phyloP scores from a whole-genome alignment of 1,140 invertebrate genomes.

The Camponotus vicinus region DNA sequence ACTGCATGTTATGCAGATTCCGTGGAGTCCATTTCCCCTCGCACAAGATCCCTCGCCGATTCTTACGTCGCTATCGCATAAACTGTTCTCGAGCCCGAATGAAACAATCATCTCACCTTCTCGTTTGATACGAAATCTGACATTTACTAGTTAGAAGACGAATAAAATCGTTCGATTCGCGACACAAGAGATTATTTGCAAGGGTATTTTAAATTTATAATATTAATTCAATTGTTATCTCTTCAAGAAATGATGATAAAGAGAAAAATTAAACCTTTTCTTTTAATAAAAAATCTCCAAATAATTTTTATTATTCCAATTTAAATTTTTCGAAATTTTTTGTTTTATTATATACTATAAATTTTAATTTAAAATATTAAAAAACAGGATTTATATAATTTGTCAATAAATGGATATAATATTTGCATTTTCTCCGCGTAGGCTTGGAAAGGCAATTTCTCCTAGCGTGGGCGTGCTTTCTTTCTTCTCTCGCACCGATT shows the following conservation, averaged over 20 bases:
- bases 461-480: neutral
- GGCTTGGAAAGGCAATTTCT: neutral
- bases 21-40: slow-evolving; percentile 31
- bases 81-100: neutral
- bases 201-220: neutral
- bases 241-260: too few species aligned
- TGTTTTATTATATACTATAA: neutral
- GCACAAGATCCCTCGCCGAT: slow-evolving; percentile 24
- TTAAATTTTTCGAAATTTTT: neutral
- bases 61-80: neutral
- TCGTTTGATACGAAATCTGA: neutral
- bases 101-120: slow-evolving; percentile 4
- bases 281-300: neutral
- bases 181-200: neutral
- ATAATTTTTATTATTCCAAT: neutral
- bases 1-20: slow-evolving; percentile 79
- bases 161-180: neutral
- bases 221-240: neutral
- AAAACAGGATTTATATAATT: slow-evolving; percentile 6
- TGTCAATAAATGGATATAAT: neutral
- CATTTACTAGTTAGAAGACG: slow-evolving; percentile 8
- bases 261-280: neutral
- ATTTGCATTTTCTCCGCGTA: neutral
- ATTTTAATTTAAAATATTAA: neutral
- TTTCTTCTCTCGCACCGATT: neutral